These are phyloP conservation scores for Drosophila kanapiae DNA, from an alignment of 1,140 invertebrate species.

Conservation along the genomic window DNA sequence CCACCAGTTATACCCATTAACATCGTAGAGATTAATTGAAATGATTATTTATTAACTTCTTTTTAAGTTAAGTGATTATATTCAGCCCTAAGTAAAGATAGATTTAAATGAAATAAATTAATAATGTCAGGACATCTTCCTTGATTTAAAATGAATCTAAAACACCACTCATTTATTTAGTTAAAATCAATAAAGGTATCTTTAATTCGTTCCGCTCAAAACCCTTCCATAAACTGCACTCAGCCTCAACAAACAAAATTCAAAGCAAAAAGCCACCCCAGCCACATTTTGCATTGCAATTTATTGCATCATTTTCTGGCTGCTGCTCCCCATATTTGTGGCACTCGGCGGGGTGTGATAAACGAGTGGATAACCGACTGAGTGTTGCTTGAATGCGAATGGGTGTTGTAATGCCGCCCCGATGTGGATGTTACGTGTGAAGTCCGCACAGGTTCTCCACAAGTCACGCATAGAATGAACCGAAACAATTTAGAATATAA, in stretches of 20 bases:
- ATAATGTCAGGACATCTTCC: background rate
- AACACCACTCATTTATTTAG: too few species aligned
- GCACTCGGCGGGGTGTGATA: constrained; percentile 49
- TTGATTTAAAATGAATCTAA: too few species aligned
- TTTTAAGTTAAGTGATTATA: background rate
- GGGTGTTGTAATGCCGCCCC: constrained; percentile 25
- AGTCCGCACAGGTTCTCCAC: background rate
- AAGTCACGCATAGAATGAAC: constrained; percentile 42
- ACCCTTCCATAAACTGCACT: constrained; percentile 49
- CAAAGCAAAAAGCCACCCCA: constrained; percentile 54
- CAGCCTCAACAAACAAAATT: background rate
- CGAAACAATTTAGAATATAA: constrained; percentile 30
- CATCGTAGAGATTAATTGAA: background rate
- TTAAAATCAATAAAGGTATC: background rate
- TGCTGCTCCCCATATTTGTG: constrained; percentile 53
- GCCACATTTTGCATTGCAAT: constrained; percentile 45
- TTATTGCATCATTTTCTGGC: constrained; percentile 66
- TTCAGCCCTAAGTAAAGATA: background rate
- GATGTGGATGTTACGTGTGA: constrained; percentile 19
- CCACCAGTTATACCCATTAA: background rate
- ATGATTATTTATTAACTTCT: background rate
- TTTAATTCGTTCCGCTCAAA: background rate
- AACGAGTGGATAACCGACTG: constrained; percentile 28
- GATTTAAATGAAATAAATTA: background rate
- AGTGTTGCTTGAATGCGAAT: constrained; percentile 53